A percentile compares a stretch with the other conserved stretches of the same genome.
Evolutionary conservation across 2,888 invertebrate species (phyloP).

Genomic region (Drosophila demipolita): DNA sequence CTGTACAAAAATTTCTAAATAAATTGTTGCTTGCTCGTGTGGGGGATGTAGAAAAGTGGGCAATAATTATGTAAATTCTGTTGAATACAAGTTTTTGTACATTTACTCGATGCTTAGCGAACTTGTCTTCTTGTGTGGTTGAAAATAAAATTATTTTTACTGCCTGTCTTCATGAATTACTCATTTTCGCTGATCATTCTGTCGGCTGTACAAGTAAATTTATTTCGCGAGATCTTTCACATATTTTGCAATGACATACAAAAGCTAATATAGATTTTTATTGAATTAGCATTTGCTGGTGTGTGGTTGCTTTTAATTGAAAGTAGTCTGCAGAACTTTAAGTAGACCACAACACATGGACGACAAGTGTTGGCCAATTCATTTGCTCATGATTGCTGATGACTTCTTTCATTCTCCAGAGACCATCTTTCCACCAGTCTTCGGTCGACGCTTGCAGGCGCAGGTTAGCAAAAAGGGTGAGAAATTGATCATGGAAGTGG

Average conservation of each 20-base stretch:
- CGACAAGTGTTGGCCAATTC: conserved; percentile 16
- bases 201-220: conserved; percentile 71
- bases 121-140: conserved; percentile 64
- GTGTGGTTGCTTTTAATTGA: conserved; percentile 32
- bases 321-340: conserved; percentile 39
- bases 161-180: conserved; percentile 74
- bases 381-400: conserved; percentile 4
- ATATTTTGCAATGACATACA: conserved; percentile 75
- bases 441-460: conserved; percentile 91
- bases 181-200: conserved; percentile 70
- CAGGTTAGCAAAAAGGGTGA: conserved; percentile 90
- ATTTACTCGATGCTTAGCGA: conserved; percentile 60
- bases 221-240: conserved; percentile 47
- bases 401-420: conserved; percentile 85
- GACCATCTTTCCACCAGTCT: conserved; percentile 92
- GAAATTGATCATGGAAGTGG: conserved; percentile 90
- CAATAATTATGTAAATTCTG: conserved; percentile 74
- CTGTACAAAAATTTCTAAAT: conserved; percentile 58
- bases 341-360: conserved; percentile 37
- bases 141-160: conserved; percentile 59
- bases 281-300: conserved; percentile 26
- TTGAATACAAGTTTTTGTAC: conserved; percentile 55
- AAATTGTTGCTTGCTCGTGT: conserved; percentile 23
- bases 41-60: conserved; percentile 43
- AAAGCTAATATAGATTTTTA: conserved; percentile 46